Conservation (phyloP, 1,140 invertebrate genomes). For the Drosophila quadrilineata region DNA sequence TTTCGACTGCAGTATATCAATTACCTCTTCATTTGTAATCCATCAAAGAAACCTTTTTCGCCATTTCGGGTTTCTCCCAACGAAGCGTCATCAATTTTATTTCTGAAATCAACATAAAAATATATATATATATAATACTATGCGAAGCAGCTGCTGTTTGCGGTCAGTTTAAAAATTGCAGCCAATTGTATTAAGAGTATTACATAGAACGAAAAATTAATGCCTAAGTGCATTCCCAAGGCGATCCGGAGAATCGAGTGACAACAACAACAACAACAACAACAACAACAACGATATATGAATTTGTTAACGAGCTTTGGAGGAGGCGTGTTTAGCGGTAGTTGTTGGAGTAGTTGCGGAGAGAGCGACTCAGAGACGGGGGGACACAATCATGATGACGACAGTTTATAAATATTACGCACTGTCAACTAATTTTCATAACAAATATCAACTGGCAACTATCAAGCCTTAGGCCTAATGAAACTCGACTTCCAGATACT, state of each 20-base stretch:
- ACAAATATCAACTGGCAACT: constrained; percentile 38
- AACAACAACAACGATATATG: too few species aligned
- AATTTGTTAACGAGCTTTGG: constrained; percentile 54
- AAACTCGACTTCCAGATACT: constrained; percentile 4
- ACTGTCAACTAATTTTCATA: constrained; percentile 70
- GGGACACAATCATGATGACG: constrained; percentile 53
- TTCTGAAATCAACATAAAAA: too few species aligned
- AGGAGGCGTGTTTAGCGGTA: constrained; percentile 18
- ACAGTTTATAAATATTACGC: constrained; percentile 78
- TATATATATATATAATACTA: too few species aligned
- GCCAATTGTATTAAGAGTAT: constrained; percentile 68
- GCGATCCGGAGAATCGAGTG: constrained; percentile 47
- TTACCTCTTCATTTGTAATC: constrained; percentile 63
- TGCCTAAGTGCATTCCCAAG: constrained; percentile 78
- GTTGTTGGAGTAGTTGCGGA: background rate
- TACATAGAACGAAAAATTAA: constrained; percentile 57
- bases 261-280: too few species aligned
- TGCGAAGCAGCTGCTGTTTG: constrained; percentile 38
- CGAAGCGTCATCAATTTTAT: constrained; percentile 66
- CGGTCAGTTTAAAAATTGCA: constrained; percentile 54
- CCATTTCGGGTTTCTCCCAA: background rate
- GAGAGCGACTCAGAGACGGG: background rate
- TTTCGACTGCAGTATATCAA: constrained; percentile 51
- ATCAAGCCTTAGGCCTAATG: background rate
- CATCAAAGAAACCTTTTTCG: constrained; percentile 54